These are phyloP conservation scores for Helleia helle DNA, from an alignment of 2,888 invertebrate species.

Conservation along the genomic window DNA sequence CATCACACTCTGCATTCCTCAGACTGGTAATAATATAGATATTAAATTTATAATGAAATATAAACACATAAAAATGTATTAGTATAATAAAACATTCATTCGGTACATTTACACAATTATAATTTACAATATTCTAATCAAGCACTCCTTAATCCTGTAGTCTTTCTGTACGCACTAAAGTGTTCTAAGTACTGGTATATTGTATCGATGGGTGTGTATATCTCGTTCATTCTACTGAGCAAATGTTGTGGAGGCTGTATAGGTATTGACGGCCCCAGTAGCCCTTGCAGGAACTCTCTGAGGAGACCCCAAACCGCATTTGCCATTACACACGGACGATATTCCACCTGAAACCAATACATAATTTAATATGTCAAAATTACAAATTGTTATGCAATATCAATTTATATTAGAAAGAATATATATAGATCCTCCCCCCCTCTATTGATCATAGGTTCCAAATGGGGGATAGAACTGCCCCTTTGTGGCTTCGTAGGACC, in stretches of 20 bases:
- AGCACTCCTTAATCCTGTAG: slow-evolving; percentile 66
- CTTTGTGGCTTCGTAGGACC: slow-evolving; percentile 22
- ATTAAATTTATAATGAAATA: too few species aligned
- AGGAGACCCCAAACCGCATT: slow-evolving; percentile 93
- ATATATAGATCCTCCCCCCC: too few species aligned
- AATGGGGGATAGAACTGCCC: too few species aligned
- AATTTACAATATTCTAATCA: slow-evolving; percentile 20
- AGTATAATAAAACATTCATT: background rate
- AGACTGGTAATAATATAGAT: too few species aligned
- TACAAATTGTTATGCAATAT: too few species aligned
- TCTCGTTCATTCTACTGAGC: slow-evolving; percentile 83
- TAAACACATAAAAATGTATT: too few species aligned
- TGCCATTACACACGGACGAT: slow-evolving; percentile 91
- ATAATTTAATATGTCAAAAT: too few species aligned
- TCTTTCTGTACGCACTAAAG: slow-evolving; percentile 90
- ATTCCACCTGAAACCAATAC: slow-evolving; percentile 79
- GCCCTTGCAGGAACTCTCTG: slow-evolving; percentile 92
- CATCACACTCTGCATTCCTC: too few species aligned
- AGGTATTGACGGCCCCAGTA: slow-evolving; percentile 84
- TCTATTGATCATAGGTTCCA: too few species aligned
- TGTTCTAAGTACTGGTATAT: slow-evolving; percentile 96
- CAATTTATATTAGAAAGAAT: too few species aligned
- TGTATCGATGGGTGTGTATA: slow-evolving; percentile 93
- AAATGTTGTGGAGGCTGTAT: slow-evolving; percentile 84
- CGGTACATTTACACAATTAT: background rate